Evolutionary conservation across 2,113 vertebrate species (phyloP).

Genomic region (Paralichthys olivaceus): DNA sequence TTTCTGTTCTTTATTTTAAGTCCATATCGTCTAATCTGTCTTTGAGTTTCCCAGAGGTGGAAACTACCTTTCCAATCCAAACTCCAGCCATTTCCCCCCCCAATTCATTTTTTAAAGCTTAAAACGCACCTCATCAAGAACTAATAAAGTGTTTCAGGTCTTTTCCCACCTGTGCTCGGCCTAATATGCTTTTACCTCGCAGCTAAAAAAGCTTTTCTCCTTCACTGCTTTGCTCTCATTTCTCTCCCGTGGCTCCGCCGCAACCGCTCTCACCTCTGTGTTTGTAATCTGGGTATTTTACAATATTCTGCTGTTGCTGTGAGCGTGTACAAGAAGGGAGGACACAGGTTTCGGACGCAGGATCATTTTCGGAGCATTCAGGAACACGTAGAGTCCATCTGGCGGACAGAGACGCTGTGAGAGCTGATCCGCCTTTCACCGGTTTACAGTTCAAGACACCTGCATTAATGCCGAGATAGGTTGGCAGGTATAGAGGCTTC

Average conservation of each 20-base stretch:
- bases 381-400: not conserved
- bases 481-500: constrained; percentile 9
- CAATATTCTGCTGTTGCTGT: not conserved
- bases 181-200: constrained; percentile 56
- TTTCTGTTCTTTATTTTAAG: not conserved
- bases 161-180: constrained; percentile 41
- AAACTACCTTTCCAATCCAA: constrained; percentile 28
- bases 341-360: too few relatives aligned
- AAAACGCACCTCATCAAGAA: constrained; percentile 39
- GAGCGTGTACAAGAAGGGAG: not conserved
- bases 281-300: constrained; percentile 35
- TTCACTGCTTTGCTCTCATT: constrained; percentile 38
- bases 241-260: constrained; percentile 22
- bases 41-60: constrained; percentile 15
- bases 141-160: constrained; percentile 48
- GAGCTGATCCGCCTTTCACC: not conserved
- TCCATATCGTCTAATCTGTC: constrained; percentile 7
- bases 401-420: not conserved
- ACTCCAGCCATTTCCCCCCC: not conserved
- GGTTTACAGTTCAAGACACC: not conserved
- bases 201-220: constrained; percentile 60
- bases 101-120: constrained; percentile 14
- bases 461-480: not conserved
- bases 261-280: not conserved
- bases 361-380: not conserved